Evolutionary conservation across 2,888 invertebrate species (phyloP).

Genomic region (Drosophila sordidula): DNA sequence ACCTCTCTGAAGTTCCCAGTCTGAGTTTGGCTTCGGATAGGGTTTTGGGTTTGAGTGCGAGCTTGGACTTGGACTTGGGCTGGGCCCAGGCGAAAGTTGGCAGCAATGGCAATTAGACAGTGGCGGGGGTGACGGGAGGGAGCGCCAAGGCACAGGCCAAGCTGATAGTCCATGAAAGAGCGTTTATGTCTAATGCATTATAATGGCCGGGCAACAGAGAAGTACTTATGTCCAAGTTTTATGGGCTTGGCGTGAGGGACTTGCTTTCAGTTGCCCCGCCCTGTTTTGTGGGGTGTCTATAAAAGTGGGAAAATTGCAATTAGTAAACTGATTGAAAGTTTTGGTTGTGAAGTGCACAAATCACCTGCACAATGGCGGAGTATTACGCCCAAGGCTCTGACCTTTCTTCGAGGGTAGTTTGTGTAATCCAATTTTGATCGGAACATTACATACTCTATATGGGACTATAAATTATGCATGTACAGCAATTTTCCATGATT

Average conservation of each 20-base stretch:
- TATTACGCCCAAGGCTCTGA: no score
- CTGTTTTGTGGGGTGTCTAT: not conserved
- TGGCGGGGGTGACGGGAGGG: conserved; percentile 2
- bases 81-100: conserved; percentile 44
- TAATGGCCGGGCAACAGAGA: conserved; percentile 52
- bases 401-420: not conserved
- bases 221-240: conserved; percentile 56
- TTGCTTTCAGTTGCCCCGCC: not conserved
- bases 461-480: conserved; percentile 57
- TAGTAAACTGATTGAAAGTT: conserved; percentile 22
- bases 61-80: not conserved
- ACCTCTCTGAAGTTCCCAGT: conserved; percentile 23
- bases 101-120: conserved; percentile 67
- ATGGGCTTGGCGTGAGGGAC: conserved; percentile 46
- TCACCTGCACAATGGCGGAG: not conserved
- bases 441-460: not conserved
- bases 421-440: not conserved
- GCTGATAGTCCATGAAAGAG: conserved; percentile 60
- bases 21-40: conserved; percentile 32
- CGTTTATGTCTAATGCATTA: conserved; percentile 69
- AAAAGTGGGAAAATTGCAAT: conserved; percentile 6
- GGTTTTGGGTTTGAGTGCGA: conserved; percentile 3
- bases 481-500: conserved; percentile 64
- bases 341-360: not conserved
- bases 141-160: not conserved